A percentile compares a stretch with the other conserved stretches of the same genome.
These are phyloP conservation scores for Platichthys stellatus DNA, from an alignment of 2,113 vertebrate genomes.

Conservation along the genomic window DNA sequence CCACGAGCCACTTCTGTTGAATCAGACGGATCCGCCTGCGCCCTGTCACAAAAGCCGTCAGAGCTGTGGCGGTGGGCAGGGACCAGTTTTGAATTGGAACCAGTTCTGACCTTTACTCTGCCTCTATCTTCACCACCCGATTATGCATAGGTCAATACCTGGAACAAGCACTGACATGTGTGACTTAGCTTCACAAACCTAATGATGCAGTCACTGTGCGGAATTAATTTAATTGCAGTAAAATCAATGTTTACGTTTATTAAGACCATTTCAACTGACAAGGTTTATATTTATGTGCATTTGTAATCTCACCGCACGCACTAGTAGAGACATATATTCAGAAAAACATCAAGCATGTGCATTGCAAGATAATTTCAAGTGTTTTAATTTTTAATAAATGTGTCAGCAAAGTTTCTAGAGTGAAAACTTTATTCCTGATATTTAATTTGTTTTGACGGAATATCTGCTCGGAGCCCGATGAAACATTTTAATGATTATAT, in stretches of 20 bases:
- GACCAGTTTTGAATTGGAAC: not conserved
- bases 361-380: no score
- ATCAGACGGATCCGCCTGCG: constrained; percentile 47
- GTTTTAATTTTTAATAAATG: not conserved
- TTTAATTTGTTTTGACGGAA: not conserved
- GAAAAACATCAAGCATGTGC: no score
- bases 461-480: not conserved
- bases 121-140: not conserved
- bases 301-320: no score
- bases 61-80: not conserved
- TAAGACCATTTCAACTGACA: no score
- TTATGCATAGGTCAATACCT: constrained; percentile 7
- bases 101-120: not conserved
- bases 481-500: not conserved
- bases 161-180: constrained; percentile 9
- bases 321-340: no score
- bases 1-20: constrained; percentile 54
- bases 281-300: no score
- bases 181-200: not conserved
- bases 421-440: no score
- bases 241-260: not conserved
- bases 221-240: not conserved
- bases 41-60: constrained; percentile 43
- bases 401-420: not conserved
- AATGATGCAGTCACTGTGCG: not conserved